Evolutionary conservation across 2,113 vertebrate genomes (phyloP).

Genomic region (Dolichotis patagonum): DNA sequence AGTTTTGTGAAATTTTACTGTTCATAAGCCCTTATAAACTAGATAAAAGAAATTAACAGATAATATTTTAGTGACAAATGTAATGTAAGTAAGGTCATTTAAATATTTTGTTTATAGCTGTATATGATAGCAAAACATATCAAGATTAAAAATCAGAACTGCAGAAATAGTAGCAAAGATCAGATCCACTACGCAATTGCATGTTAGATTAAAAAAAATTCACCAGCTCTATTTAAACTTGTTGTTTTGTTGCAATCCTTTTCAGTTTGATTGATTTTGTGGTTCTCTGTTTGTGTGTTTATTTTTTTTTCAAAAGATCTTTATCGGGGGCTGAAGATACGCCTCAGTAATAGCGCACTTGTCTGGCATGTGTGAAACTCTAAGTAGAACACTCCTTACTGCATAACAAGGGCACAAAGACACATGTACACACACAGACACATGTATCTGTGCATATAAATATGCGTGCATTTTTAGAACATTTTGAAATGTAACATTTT

Average conservation of each 20-base stretch:
- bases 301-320: background rate
- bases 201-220: constrained; percentile 62
- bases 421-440: background rate
- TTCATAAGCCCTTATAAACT: background rate
- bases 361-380: background rate
- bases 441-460: no score
- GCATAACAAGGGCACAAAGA: background rate
- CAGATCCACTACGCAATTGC: constrained; percentile 67
- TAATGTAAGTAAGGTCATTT: constrained; percentile 63
- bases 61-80: constrained; percentile 75
- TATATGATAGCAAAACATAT: constrained; percentile 78
- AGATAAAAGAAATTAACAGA: constrained; percentile 26
- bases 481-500: background rate
- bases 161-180: constrained; percentile 67
- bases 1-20: background rate
- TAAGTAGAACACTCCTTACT: background rate
- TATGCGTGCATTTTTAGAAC: no score
- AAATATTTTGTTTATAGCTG: constrained; percentile 72
- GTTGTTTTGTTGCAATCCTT: background rate
- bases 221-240: constrained; percentile 74
- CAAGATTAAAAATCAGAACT: constrained; percentile 81
- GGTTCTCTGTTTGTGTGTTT: background rate
- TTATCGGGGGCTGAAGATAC: background rate
- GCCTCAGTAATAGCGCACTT: background rate
- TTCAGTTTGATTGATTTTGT: background rate